Evolutionary conservation across 2,888 invertebrate species (phyloP), one percentile per base, ranked within the genome.

Genomic region (Monopis laevigella): DNA sequence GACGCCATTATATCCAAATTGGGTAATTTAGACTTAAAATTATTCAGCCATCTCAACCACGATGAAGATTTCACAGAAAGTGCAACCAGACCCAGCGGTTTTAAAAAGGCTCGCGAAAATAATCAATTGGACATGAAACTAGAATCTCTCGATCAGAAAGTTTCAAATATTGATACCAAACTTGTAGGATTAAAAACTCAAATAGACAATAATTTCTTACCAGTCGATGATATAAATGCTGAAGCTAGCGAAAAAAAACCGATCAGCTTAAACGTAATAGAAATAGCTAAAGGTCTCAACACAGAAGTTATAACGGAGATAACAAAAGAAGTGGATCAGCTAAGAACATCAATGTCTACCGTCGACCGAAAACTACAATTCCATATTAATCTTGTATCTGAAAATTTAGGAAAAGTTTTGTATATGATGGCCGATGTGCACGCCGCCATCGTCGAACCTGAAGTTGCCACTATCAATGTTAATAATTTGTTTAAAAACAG

Each of bases 221-320:
- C 90, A 42, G 85, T 85, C 11, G 93, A 93, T 56, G 93, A 93
- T 55, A 89, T 92, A 46, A 92, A 92, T 56, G 92, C 89, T 1
- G 92, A 92, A 64, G 92, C 92, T 0, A 92, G 92, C 55, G 93
- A 93, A 67, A 92, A 91, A 70, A 92, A 92, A 57, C 90, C 92
- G 1, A 86, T 92, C 36, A 91, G 90, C 59, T 86, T 92, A 82
- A 92, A 91, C 59, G 88, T 90, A 10, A 84, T 90, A 40, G 92
- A 92, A 68, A 90, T 91, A 44, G 89, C 91, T 2, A 92, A 92
- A 69, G 87, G 91, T n/a, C 83, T 92, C 58, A 92, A 89, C 62
- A 83, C 88, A 16, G 92, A 92, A 70, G 88, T 90, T 21, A 86
- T 92, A 62, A 88, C 87, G 54, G 90, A 90, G 67, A 87, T 92